Conservation (phyloP, 2,797 vertebrate species). For the Ptychadena robeensis region DNA sequence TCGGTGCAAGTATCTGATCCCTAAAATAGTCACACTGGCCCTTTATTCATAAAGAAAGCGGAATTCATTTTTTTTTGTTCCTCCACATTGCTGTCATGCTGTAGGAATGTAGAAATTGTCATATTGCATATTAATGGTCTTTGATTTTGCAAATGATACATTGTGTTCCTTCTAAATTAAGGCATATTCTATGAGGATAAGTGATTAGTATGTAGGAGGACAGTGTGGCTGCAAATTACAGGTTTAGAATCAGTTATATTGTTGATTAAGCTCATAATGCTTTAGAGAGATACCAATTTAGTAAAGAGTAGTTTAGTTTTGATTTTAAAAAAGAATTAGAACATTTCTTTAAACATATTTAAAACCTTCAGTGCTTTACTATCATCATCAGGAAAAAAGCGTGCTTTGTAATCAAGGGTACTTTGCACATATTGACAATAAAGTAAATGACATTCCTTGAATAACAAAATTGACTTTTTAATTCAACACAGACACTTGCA, state of each 20-base stretch:
- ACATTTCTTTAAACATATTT: slow-evolving; percentile 50
- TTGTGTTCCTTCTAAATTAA: not conserved
- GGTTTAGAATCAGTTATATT: slow-evolving; percentile 38
- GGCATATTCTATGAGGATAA: slow-evolving; percentile 55
- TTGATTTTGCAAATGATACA: slow-evolving; percentile 42
- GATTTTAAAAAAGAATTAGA: slow-evolving; percentile 34
- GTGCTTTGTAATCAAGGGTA: slow-evolving; percentile 38
- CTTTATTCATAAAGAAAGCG: slow-evolving; percentile 18
- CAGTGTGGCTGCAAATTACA: slow-evolving; percentile 13
- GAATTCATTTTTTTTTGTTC: not conserved
- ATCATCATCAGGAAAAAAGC: slow-evolving; percentile 19
- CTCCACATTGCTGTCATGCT: not conserved
- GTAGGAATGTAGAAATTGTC: slow-evolving; percentile 16
- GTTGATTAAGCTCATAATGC: slow-evolving; percentile 10
- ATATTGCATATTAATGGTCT: slow-evolving; percentile 30
- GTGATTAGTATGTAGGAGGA: slow-evolving; percentile 35
- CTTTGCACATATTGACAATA: slow-evolving; percentile 27
- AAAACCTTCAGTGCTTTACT: slow-evolving; percentile 30
- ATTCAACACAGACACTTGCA: not conserved
- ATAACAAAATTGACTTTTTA: slow-evolving; percentile 25
- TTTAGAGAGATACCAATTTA: slow-evolving; percentile 35
- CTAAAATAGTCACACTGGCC: not conserved
- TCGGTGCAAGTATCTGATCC: not conserved
- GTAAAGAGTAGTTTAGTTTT: slow-evolving; percentile 37
- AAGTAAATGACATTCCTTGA: slow-evolving; percentile 25